A percentile compares a stretch with the other conserved stretches of the same genome.
phyloP scores from a whole-genome alignment of 2,113 vertebrate genomes.

The Phoenicopterus ruber region DNA sequence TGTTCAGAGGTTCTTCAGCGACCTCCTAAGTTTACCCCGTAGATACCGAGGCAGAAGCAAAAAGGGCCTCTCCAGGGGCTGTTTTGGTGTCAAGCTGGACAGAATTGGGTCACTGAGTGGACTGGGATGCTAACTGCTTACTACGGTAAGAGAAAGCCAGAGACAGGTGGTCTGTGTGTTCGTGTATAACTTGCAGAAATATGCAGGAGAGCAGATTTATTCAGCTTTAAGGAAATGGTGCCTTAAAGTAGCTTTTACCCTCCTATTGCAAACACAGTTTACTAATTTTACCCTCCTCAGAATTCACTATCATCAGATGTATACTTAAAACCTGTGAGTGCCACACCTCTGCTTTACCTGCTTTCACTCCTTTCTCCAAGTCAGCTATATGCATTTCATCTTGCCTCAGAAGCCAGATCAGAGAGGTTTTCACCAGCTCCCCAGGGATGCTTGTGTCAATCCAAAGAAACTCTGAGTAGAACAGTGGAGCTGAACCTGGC shows the following conservation, averaged over 20 bases:
- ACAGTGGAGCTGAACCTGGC: background rate
- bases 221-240: background rate
- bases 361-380: background rate
- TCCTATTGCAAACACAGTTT: background rate
- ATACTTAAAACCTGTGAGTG: background rate
- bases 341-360: background rate
- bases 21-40: background rate
- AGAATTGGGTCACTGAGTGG: conserved; percentile 71
- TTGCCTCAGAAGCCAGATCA: background rate
- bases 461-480: background rate
- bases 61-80: conserved; percentile 59
- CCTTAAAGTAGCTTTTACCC: background rate
- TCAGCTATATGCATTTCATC: background rate
- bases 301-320: background rate
- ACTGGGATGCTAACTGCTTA: conserved; percentile 55
- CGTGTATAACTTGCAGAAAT: background rate
- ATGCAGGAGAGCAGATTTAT: background rate
- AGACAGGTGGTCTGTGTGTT: background rate
- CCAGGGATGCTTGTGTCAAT: background rate
- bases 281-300: background rate
- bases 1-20: background rate
- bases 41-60: conserved; percentile 40
- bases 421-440: background rate
- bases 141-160: background rate
- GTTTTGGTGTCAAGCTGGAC: conserved; percentile 71